phyloP scores from a whole-genome alignment of 1,140 invertebrate genomes.

The Antheraea pernyi region DNA sequence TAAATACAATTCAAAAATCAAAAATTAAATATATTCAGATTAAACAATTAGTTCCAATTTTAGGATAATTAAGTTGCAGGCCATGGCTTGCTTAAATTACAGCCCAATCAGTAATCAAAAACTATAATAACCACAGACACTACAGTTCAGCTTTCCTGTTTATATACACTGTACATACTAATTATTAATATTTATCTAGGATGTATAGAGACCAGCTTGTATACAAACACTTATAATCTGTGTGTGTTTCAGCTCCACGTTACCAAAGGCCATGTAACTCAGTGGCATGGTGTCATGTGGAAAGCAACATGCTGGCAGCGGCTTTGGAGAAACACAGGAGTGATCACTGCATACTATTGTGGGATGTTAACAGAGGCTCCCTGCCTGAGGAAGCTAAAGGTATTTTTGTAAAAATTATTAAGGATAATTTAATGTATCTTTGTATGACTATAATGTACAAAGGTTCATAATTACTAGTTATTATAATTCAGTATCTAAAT shows the following conservation, averaged over 20 bases:
- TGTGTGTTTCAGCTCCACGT: constrained; percentile 83
- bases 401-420: background rate
- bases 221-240: constrained; percentile 1
- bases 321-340: constrained; percentile 92
- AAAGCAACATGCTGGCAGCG: constrained; percentile 89
- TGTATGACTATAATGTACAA: background rate
- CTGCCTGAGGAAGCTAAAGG: constrained; percentile 47
- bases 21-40: no score
- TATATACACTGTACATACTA: no score
- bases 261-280: constrained; percentile 91
- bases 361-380: constrained; percentile 84
- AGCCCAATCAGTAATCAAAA: no score
- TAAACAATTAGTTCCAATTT: no score
- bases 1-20: no score
- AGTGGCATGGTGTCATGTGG: constrained; percentile 94
- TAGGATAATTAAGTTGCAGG: no score
- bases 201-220: no score
- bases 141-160: no score
- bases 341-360: constrained; percentile 90
- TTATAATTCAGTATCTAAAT: background rate
- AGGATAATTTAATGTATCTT: background rate
- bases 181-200: background rate
- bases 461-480: no score
- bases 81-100: no score
- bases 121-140: no score